Conservation (phyloP, 2,113 vertebrate genomes). For the Elephantulus edwardii region DNA sequence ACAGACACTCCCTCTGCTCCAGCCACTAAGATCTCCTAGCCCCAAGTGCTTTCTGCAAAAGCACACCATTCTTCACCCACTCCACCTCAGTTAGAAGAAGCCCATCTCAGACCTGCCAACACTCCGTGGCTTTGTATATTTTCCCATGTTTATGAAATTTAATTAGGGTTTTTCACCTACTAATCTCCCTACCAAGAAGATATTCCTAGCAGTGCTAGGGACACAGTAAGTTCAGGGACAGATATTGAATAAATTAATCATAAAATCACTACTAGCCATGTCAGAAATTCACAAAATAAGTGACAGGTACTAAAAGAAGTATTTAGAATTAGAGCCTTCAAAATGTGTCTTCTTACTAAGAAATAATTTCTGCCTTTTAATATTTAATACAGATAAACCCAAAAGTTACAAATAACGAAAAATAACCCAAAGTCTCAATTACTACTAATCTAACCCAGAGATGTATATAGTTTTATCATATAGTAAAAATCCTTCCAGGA, state of each 20-base stretch:
- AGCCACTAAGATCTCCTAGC: not conserved
- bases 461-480: not conserved
- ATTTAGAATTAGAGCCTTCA: constrained; percentile 30
- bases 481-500: constrained; percentile 41
- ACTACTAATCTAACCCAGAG: not conserved
- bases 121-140: constrained; percentile 3
- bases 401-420: not conserved
- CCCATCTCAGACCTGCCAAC: not conserved
- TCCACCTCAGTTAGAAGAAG: not conserved
- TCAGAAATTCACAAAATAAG: constrained; percentile 63
- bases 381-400: not conserved
- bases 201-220: not conserved
- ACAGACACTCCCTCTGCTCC: not conserved
- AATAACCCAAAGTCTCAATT: too few relatives aligned
- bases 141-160: not conserved
- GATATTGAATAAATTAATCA: constrained; percentile 32
- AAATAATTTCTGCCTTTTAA: not conserved
- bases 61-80: not conserved
- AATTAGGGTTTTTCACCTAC: constrained; percentile 35
- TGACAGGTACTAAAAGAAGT: not conserved
- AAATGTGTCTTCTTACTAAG: constrained; percentile 16
- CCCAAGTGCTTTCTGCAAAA: not conserved
- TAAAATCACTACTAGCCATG: constrained; percentile 59
- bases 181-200: constrained; percentile 45
- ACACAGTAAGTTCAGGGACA: not conserved